These are phyloP conservation scores for Chymomyza costata DNA, from an alignment of 1,140 invertebrate genomes.

Conservation along the genomic window DNA sequence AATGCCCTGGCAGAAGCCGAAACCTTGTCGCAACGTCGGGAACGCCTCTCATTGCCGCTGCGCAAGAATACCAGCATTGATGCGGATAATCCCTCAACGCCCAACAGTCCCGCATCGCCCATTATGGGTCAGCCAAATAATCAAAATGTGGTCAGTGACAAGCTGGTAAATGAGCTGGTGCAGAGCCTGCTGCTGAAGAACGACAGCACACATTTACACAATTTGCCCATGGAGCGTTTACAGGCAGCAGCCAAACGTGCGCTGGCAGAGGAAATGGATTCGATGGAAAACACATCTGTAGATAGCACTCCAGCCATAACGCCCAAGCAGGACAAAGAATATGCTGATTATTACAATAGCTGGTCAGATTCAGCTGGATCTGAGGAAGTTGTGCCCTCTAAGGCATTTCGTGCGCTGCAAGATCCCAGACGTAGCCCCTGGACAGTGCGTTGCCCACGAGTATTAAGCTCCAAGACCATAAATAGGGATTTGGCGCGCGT, in stretches of 20 bases:
- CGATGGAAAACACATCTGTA: constrained; percentile 70
- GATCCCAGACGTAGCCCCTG: constrained; percentile 67
- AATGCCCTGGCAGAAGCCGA: constrained; percentile 59
- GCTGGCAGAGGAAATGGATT: constrained; percentile 76
- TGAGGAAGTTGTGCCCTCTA: constrained; percentile 77
- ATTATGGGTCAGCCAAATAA: constrained; percentile 52
- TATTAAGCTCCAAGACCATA: constrained; percentile 78
- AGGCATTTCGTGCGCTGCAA: constrained; percentile 76
- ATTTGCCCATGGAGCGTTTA: constrained; percentile 78
- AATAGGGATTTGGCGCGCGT: constrained; percentile 75
- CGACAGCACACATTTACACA: constrained; percentile 76
- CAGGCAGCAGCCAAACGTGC: constrained; percentile 78
- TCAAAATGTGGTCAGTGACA: constrained; percentile 75
- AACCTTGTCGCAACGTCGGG: constrained; percentile 56
- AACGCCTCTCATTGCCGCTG: constrained; percentile 74
- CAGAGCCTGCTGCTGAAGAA: constrained; percentile 77
- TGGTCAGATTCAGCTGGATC: constrained; percentile 76
- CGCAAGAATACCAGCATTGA: constrained; percentile 71
- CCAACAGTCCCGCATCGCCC: constrained; percentile 77
- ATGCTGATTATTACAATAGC: constrained; percentile 79
- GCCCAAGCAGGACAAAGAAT: constrained; percentile 75
- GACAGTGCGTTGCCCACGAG: constrained; percentile 77
- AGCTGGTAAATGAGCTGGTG: constrained; percentile 78
- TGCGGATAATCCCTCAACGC: constrained; percentile 76
- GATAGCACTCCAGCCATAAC: constrained; percentile 75